Percentiles rank a stretch among this genome's conserved stretches.
Conservation (phyloP, 1,140 invertebrate genomes). For the Drosophila repletoides region DNA sequence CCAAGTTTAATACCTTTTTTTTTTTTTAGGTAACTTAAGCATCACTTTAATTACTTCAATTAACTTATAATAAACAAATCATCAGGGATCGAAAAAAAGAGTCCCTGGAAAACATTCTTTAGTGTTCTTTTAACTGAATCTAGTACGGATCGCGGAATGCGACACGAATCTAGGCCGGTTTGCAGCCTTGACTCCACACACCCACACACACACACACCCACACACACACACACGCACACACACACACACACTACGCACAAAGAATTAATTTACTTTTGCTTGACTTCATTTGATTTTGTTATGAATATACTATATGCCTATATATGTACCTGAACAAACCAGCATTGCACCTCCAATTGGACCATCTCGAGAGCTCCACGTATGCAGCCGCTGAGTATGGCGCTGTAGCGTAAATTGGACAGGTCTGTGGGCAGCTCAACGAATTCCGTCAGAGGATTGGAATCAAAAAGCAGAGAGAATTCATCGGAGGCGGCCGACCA, state of each 20-base stretch:
- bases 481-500: slow-evolving; percentile 97
- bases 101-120: no score
- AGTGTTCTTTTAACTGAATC: no score
- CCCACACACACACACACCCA: slow-evolving; percentile 2
- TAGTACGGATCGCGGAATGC: no score
- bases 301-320: background rate
- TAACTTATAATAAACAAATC: no score
- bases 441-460: slow-evolving; percentile 98
- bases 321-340: slow-evolving; percentile 87
- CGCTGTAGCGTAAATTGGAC: slow-evolving; percentile 94
- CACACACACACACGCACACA: slow-evolving; percentile 17
- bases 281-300: background rate
- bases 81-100: no score
- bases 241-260: slow-evolving; percentile 12
- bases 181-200: background rate
- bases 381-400: slow-evolving; percentile 96
- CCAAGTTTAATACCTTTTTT: no score
- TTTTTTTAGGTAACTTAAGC: no score
- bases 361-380: slow-evolving; percentile 99
- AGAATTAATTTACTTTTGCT: background rate
- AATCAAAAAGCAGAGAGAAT: slow-evolving; percentile 97
- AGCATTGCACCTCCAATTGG: slow-evolving; percentile 89
- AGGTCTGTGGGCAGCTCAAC: slow-evolving; percentile 98
- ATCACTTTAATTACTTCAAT: no score
- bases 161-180: no score